phyloP scores from a whole-genome alignment of 1,140 invertebrate species.

The Eupeodes corollae region DNA sequence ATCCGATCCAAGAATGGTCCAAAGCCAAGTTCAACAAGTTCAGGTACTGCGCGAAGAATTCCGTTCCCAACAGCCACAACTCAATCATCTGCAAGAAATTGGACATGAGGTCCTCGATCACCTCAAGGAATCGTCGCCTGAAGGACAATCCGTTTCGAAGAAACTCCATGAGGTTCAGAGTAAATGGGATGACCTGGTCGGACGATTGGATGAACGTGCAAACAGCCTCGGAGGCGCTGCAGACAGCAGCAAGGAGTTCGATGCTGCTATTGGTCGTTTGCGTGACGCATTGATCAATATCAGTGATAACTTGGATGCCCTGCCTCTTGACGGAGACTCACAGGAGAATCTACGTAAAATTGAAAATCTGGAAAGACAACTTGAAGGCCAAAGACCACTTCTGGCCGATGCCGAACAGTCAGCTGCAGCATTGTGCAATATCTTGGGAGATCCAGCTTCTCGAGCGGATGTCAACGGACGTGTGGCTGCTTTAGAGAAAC shows the following conservation, averaged over 20 bases:
- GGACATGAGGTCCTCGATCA: slow-evolving; percentile 63
- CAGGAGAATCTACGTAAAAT: slow-evolving; percentile 79
- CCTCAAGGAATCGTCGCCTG: slow-evolving; percentile 56
- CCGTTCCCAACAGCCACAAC: slow-evolving; percentile 75
- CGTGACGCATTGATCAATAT: slow-evolving; percentile 73
- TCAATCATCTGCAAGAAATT: slow-evolving; percentile 73
- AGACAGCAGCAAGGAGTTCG: slow-evolving; percentile 81
- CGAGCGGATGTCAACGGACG: slow-evolving; percentile 84
- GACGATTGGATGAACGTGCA: slow-evolving; percentile 69
- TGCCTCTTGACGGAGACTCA: slow-evolving; percentile 70
- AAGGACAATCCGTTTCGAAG: slow-evolving; percentile 56
- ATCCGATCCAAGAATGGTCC: slow-evolving; percentile 85
- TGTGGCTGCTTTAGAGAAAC: slow-evolving; percentile 65
- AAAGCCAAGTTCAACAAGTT: slow-evolving; percentile 87
- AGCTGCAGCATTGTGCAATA: slow-evolving; percentile 72
- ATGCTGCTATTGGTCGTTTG: slow-evolving; percentile 68
- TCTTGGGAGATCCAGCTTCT: slow-evolving; percentile 81
- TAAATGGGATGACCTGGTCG: slow-evolving; percentile 67
- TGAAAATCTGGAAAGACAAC: slow-evolving; percentile 72
- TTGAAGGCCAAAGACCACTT: slow-evolving; percentile 75
- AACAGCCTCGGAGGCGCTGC: slow-evolving; percentile 74
- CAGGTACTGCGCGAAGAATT: slow-evolving; percentile 90
- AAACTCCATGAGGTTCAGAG: slow-evolving; percentile 55
- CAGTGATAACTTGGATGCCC: slow-evolving; percentile 72
- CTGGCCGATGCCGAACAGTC: slow-evolving; percentile 79